A percentile compares a stretch with the other conserved stretches of the same genome.
Conservation (phyloP, 2,113 vertebrate genomes). For the Nestor notabilis region DNA sequence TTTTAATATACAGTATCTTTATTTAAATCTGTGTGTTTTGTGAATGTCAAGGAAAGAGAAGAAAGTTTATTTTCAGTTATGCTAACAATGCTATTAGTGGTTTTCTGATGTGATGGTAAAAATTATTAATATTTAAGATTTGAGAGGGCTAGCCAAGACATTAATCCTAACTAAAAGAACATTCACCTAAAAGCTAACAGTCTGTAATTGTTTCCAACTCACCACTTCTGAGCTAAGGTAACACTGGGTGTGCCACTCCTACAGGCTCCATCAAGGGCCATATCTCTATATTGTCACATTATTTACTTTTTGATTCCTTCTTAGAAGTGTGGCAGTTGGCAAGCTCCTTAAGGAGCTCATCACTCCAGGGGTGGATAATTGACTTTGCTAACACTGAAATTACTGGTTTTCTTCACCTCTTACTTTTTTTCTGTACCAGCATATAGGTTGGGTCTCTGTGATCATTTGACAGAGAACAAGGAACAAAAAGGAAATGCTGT, state of each 20-base stretch:
- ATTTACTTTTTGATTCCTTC: not conserved
- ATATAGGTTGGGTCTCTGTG: not conserved
- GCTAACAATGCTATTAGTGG: not conserved
- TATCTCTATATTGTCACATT: rapidly evolving
- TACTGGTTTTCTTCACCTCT: not conserved
- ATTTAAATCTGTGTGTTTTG: not conserved
- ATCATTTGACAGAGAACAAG: not conserved
- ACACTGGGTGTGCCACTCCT: not conserved
- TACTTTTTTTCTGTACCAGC: not conserved
- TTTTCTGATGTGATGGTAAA: not conserved
- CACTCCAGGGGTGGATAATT: not conserved
- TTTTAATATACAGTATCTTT: not conserved
- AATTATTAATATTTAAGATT: not conserved
- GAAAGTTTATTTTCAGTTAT: not conserved
- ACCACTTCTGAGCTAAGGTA: not conserved
- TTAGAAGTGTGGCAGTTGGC: not conserved
- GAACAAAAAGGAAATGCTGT: not conserved
- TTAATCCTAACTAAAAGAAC: not conserved
- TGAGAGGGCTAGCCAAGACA: not conserved
- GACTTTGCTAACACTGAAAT: not conserved
- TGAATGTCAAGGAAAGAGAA: not conserved
- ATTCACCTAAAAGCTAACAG: not conserved
- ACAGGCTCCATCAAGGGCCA: not conserved
- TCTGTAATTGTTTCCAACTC: not conserved
- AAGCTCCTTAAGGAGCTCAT: not conserved